phyloP scores from a whole-genome alignment of 2,797 vertebrate species.

The Eupleurogrammus muticus region DNA sequence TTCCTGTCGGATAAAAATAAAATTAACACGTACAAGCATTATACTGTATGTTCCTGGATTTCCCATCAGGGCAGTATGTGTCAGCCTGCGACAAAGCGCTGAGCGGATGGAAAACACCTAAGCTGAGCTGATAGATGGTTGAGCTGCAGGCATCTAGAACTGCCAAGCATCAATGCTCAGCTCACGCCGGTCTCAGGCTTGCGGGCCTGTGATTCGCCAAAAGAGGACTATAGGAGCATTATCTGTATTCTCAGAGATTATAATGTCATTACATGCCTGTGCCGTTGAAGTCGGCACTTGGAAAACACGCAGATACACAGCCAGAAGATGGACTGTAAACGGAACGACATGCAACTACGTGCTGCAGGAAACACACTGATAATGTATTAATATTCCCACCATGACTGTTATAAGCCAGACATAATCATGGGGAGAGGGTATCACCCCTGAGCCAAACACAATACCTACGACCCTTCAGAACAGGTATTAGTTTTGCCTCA shows the following conservation, averaged over 20 bases:
- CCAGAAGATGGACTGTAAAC: constrained; percentile 44
- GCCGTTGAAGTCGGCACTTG: constrained; percentile 41
- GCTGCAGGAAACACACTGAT: constrained; percentile 39
- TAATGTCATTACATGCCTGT: constrained; percentile 74
- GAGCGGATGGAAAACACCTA: constrained; percentile 61
- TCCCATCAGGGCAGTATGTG: constrained; percentile 46
- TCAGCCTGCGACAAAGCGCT: constrained; percentile 40
- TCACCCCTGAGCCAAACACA: constrained; percentile 35
- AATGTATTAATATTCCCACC: constrained; percentile 56
- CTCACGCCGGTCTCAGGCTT: constrained; percentile 48
- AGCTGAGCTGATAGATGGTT: constrained; percentile 74
- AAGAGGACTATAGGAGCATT: constrained; percentile 62
- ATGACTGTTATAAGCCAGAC: constrained; percentile 48
- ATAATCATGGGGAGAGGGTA: constrained; percentile 44
- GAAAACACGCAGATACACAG: constrained; percentile 31
- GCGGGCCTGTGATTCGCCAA: constrained; percentile 63
- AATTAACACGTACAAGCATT: constrained; percentile 56
- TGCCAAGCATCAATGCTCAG: constrained; percentile 61
- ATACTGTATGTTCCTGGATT: constrained; percentile 39
- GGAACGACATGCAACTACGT: constrained; percentile 40
- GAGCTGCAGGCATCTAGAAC: constrained; percentile 60
- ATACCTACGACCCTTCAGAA: too few relatives aligned
- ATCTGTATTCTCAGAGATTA: constrained; percentile 70
- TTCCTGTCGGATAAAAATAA: constrained; percentile 42
- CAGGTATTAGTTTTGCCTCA: constrained; percentile 65